These are phyloP conservation scores for Patiria pectinifera DNA, from an alignment of 53 echinoderm and acorn worm genomes.

Conservation along the genomic window DNA sequence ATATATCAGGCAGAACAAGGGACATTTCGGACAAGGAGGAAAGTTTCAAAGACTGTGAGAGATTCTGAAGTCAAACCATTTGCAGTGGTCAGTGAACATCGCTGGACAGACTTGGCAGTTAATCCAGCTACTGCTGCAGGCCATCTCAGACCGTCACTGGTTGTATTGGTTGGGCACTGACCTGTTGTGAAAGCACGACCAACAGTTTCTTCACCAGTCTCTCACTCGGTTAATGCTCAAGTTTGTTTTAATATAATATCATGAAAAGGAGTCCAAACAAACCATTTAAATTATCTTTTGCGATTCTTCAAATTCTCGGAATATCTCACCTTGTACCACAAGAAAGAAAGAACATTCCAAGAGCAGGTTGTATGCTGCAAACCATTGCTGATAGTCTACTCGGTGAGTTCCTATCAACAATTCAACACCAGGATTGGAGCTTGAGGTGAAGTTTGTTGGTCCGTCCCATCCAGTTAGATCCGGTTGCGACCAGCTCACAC, in stretches of 20 bases:
- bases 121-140: not conserved
- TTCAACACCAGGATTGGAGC: not conserved
- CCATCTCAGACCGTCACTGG: conserved; percentile 42
- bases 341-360: not conserved
- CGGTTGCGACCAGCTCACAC: conserved; percentile 25
- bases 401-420: conserved; percentile 3
- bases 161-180: conserved; percentile 15
- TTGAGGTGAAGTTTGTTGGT: not conserved
- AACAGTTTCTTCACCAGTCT: too few species aligned
- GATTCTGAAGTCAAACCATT: conserved; percentile 1
- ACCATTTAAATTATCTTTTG: not conserved
- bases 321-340: not conserved
- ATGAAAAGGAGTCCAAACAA: too few species aligned
- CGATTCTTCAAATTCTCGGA: not conserved
- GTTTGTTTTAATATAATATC: too few species aligned
- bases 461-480: conserved; percentile 15
- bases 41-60: not conserved
- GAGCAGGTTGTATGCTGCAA: not conserved
- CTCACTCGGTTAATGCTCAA: too few species aligned
- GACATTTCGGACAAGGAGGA: not conserved
- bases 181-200: not conserved
- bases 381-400: conserved; percentile 10
- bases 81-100: conserved; percentile 17
- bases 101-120: conserved; percentile 16
- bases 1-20: not conserved